These are phyloP conservation scores for Ctenopoma multispine DNA, from an alignment of 2,797 vertebrate species.

Conservation along the genomic window DNA sequence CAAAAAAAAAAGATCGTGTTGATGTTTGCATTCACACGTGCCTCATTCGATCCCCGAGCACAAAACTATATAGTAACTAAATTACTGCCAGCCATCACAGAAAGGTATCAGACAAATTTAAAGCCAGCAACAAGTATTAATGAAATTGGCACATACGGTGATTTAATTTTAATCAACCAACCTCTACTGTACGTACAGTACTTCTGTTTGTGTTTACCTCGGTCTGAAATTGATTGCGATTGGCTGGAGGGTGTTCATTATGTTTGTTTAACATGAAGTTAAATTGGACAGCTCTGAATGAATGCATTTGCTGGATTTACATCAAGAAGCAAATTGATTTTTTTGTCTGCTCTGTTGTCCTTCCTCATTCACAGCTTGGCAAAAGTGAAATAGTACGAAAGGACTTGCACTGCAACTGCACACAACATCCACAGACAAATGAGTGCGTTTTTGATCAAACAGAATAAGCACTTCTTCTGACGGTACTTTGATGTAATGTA, in stretches of 20 bases:
- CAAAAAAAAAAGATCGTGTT: background rate
- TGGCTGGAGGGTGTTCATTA: constrained; percentile 34
- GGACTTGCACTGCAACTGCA: constrained; percentile 6
- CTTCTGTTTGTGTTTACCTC: constrained; percentile 1
- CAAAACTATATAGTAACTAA: background rate
- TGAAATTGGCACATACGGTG: constrained; percentile 10
- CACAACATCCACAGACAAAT: constrained; percentile 22
- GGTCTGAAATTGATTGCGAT: constrained; percentile 24
- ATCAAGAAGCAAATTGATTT: constrained; percentile 11
- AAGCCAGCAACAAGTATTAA: constrained; percentile 9
- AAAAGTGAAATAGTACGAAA: background rate
- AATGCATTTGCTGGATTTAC: constrained; percentile 24
- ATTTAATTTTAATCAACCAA: constrained; percentile 18
- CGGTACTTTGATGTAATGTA: constrained; percentile 44
- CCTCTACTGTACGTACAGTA: background rate
- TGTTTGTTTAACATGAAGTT: constrained; percentile 31
- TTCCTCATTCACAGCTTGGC: background rate
- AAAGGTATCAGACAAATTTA: constrained; percentile 5
- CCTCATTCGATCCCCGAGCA: background rate
- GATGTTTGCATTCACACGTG: background rate
- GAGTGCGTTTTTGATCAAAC: constrained; percentile 56
- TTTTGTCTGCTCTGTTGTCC: constrained; percentile 14
- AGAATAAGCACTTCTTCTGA: constrained; percentile 31
- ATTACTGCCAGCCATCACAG: constrained; percentile 4
- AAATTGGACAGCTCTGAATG: constrained; percentile 33